These are phyloP conservation scores for Helostoma temminkii DNA, from an alignment of 2,797 vertebrate genomes.

Conservation along the genomic window DNA sequence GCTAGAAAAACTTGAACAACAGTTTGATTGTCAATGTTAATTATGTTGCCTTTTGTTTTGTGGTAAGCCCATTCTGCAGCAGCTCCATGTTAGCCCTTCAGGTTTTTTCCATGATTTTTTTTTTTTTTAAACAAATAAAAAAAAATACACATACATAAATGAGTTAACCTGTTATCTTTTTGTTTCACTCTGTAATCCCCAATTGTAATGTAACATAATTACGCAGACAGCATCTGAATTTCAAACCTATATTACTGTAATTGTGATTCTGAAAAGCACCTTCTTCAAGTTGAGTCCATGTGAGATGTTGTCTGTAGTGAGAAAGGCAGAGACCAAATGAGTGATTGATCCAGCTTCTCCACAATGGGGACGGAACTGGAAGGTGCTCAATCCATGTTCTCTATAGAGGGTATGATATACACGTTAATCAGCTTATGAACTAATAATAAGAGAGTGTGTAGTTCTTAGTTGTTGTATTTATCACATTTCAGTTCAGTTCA, in stretches of 20 bases:
- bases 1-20: too few species aligned
- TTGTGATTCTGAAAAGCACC: slow-evolving; percentile 74
- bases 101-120: too few species aligned
- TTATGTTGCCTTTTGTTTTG: too few species aligned
- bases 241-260: background rate
- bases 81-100: too few species aligned
- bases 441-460: background rate
- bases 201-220: too few species aligned
- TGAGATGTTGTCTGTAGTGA: slow-evolving; percentile 96
- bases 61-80: too few species aligned
- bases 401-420: slow-evolving; percentile 70
- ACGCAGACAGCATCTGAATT: background rate
- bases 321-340: slow-evolving; percentile 95
- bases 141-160: too few species aligned
- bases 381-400: slow-evolving; percentile 93
- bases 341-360: slow-evolving; percentile 98
- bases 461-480: background rate
- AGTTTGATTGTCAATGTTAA: too few species aligned
- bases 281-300: slow-evolving; percentile 97
- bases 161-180: too few species aligned
- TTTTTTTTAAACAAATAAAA: too few species aligned
- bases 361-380: slow-evolving; percentile 96
- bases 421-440: background rate
- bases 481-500: background rate
- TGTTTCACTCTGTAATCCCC: too few species aligned